A percentile compares a stretch with the other conserved stretches of the same genome.
Conservation (phyloP, 2,888 invertebrate species). For the Chirona hameri region DNA sequence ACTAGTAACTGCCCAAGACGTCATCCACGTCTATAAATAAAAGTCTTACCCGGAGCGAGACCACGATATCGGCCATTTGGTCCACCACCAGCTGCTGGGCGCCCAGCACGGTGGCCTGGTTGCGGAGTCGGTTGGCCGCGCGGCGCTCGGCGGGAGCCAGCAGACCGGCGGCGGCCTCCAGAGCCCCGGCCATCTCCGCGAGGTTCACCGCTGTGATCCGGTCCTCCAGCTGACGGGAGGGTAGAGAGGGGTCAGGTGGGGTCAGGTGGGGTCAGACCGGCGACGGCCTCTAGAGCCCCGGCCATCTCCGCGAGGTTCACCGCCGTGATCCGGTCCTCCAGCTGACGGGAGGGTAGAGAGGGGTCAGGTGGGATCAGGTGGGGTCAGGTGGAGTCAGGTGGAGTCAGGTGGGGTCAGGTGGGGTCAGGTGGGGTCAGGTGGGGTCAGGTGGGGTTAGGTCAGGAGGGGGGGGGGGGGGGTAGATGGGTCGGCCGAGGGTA, state of each 20-base stretch:
- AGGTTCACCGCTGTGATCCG: background rate
- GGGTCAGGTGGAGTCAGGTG: background rate
- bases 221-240: background rate
- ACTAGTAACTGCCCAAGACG: too few relatives aligned
- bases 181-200: slow-evolving; percentile 38
- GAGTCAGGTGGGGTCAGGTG: background rate
- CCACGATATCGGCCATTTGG: background rate
- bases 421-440: too few relatives aligned
- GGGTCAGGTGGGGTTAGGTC: too few relatives aligned
- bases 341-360: too few relatives aligned
- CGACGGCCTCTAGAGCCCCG: too few relatives aligned
- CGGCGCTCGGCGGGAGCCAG: slow-evolving; percentile 37
- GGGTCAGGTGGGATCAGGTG: background rate
- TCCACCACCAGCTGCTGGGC: slow-evolving; percentile 56
- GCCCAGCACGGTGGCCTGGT: slow-evolving; percentile 57
- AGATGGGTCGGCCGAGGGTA: too few relatives aligned
- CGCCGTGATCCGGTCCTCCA: too few relatives aligned
- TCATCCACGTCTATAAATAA: too few relatives aligned
- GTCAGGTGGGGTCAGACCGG: too few relatives aligned
- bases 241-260: background rate
- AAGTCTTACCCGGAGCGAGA: background rate
- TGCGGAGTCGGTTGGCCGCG: slow-evolving; percentile 31
- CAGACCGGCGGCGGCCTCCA: slow-evolving; percentile 46
- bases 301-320: too few relatives aligned
- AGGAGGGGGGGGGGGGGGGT: background rate